Percentiles rank a stretch among this genome's conserved stretches.
These are phyloP conservation scores for Tribolium castaneum DNA, from an alignment of 1,140 invertebrate species.

Conservation along the genomic window DNA sequence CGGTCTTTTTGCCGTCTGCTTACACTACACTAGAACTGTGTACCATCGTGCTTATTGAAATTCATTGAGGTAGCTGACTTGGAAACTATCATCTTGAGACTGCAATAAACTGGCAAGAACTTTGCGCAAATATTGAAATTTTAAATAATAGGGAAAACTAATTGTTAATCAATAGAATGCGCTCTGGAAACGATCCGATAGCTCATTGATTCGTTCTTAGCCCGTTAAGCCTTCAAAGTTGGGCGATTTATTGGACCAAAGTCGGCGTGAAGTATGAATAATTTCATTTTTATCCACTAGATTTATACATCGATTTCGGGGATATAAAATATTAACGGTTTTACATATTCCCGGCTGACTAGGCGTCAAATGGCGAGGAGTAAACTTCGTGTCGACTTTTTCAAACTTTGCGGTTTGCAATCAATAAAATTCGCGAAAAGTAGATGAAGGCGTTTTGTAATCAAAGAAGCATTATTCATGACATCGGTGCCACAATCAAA, in stretches of 20 bases:
- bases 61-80: background rate
- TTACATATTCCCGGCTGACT: conserved; percentile 25
- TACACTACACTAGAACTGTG: background rate
- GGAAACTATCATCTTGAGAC: background rate
- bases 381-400: background rate
- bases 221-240: background rate
- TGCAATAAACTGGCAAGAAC: background rate
- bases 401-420: conserved; percentile 6
- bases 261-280: conserved; percentile 1
- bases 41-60: conserved; percentile 7
- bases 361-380: conserved; percentile 1
- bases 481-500: conserved; percentile 25
- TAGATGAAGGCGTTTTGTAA: conserved; percentile 1
- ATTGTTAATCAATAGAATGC: background rate
- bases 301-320: conserved; percentile 1
- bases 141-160: background rate
- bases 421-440: conserved; percentile 7
- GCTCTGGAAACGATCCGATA: background rate
- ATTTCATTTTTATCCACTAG: conserved; percentile 17
- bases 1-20: conserved; percentile 22
- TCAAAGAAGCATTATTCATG: conserved; percentile 33
- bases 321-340: conserved; percentile 25
- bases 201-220: background rate
- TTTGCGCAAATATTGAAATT: background rate
- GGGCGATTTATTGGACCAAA: background rate